Evolutionary conservation across 64 coral and sea anemone genomes (phyloP).

Genomic region (Actinia tenebrosa): DNA sequence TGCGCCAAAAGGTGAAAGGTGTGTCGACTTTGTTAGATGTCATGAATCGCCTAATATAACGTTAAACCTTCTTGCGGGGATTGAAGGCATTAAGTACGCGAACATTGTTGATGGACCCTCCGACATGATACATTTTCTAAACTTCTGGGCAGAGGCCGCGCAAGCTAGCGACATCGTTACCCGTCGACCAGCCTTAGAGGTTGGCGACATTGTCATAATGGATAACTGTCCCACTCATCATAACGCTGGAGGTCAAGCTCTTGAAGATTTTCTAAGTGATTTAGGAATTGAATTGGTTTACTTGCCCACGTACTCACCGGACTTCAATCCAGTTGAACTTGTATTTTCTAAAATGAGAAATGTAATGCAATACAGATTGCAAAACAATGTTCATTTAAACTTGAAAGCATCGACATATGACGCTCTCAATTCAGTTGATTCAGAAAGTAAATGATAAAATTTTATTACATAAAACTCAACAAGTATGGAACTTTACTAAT

Average conservation of each 20-base stretch:
- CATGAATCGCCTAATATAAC: no score
- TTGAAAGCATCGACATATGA: slow-evolving; percentile 9
- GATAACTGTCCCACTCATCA: slow-evolving; percentile 10
- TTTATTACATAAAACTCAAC: not conserved
- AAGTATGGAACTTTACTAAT: not conserved
- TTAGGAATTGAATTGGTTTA: not conserved
- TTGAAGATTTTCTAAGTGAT: not conserved
- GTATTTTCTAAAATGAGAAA: slow-evolving; percentile 17
- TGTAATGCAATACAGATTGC: slow-evolving; percentile 6
- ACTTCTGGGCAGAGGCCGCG: no score
- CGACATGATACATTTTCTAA: no score
- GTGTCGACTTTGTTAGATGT: no score
- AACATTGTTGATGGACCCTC: no score
- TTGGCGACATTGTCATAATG: not conserved
- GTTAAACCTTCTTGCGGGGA: no score
- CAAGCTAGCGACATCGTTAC: no score
- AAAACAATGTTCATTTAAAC: not conserved
- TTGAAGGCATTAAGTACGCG: no score
- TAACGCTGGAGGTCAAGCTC: not conserved
- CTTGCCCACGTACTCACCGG: not conserved
- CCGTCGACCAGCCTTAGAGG: no score
- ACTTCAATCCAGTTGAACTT: slow-evolving; percentile 10
- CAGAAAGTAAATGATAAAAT: not conserved
- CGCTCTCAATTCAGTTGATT: not conserved
- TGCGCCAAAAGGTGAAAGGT: no score